These are phyloP conservation scores for Thrips palmi DNA, from an alignment of 1,140 invertebrate species.

Conservation along the genomic window DNA sequence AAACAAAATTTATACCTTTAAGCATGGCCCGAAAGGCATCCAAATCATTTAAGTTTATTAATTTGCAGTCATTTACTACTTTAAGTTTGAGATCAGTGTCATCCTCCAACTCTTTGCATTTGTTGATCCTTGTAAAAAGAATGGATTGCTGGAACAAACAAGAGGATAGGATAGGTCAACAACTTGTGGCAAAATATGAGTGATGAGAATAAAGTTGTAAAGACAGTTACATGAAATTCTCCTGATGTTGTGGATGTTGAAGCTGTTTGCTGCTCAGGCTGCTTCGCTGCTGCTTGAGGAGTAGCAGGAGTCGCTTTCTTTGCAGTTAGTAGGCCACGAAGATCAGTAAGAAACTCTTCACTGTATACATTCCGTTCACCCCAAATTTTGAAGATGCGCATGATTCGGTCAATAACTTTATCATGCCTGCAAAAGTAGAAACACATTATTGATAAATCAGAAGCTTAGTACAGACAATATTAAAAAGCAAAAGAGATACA, in stretches of 20 bases:
- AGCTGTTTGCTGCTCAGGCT: constrained; percentile 37
- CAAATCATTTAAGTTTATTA: constrained; percentile 33
- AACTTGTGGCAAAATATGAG: not conserved
- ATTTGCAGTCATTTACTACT: constrained; percentile 33
- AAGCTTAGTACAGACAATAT: constrained; percentile 1
- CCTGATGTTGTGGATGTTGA: too few species aligned
- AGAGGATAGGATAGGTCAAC: not conserved
- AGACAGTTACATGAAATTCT: constrained; percentile 37
- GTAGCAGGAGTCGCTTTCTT: too few species aligned
- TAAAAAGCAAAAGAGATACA: constrained; percentile 13
- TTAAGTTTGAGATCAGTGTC: constrained; percentile 46
- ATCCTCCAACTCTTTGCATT: constrained; percentile 39
- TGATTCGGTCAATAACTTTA: constrained; percentile 65
- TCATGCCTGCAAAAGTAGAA: constrained; percentile 46
- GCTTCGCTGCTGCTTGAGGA: constrained; percentile 47
- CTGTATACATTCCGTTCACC: constrained; percentile 75
- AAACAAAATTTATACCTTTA: constrained; percentile 34
- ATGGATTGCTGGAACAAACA: constrained; percentile 29
- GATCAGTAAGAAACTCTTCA: constrained; percentile 65
- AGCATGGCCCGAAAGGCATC: constrained; percentile 44
- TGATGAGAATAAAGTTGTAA: not conserved
- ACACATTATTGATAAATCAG: not conserved
- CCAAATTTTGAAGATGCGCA: constrained; percentile 88
- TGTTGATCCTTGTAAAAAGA: constrained; percentile 45
- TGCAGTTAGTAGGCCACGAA: constrained; percentile 58